Evolutionary conservation across 2,888 invertebrate genomes (phyloP), one percentile per base, ranked within the genome.

Genomic region (Platynereis dumerilii): DNA sequence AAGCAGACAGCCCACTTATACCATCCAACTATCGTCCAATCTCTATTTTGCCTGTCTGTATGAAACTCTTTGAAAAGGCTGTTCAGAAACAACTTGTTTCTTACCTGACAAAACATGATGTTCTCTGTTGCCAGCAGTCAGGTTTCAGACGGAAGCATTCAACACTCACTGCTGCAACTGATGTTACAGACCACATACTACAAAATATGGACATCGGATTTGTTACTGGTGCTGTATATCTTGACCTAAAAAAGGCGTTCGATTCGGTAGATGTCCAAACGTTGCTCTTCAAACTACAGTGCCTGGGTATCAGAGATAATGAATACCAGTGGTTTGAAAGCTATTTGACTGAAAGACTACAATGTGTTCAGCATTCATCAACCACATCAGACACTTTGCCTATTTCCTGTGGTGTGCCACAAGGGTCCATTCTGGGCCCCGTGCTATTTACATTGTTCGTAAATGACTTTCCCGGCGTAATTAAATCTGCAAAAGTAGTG

Each of bases 31-130:
- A 55, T 17, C 2, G 55, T 3, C 55, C 55, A 12, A 55, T 55
- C 28, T 55, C 55, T 24, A 55, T 55, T 24, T 3, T 55, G 5
- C 55, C 55, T 20, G 55, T 55, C 17, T 55, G 55, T 17, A 24
- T 55, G 55, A 55, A 55, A 55, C 7, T 55, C 7, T 55, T 12
- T 24, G 55, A 55, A 55, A 20, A 10, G 7, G 55, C 55, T 22
- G 26, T 55, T 15, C 26, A 55, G 26, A 20, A 24, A 17, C 55
- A 55, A 55, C 22, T 55, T 3, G 17, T 28, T 15, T 28, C 28
- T 10, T 55, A 55, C 17, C 26, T 55, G 27, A 55, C n/a, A 7
- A 12, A 27, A 10, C 28, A 55, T 26, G 26, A 24, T 27, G 26
- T 55, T 2, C 27, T 55, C 7, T 55, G 55, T 55, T 17, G n/a